phyloP scores from a whole-genome alignment of 2,888 invertebrate genomes.

The Caenorhabditis wallacei region DNA sequence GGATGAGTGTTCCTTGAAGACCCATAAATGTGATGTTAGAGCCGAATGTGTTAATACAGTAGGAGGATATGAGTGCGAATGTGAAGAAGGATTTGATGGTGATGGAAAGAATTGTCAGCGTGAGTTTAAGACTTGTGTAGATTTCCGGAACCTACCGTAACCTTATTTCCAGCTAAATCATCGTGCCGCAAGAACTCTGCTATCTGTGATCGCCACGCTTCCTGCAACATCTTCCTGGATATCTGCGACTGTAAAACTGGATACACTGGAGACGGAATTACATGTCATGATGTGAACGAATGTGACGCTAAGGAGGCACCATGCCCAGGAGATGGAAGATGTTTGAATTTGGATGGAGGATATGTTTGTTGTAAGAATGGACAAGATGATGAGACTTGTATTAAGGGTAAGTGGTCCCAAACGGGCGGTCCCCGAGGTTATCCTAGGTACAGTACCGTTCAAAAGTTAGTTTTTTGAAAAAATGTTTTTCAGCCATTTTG shows the following conservation, averaged over 20 bases:
- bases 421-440: too few species aligned
- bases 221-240: constrained; percentile 74
- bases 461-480: too few species aligned
- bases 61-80: constrained; percentile 77
- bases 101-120: constrained; percentile 78
- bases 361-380: constrained; percentile 83
- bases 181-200: constrained; percentile 76
- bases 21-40: constrained; percentile 66
- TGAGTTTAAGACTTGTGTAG: constrained; percentile 63
- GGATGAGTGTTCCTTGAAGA: constrained; percentile 72
- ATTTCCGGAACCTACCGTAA: too few species aligned
- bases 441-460: not conserved
- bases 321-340: constrained; percentile 73
- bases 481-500: too few species aligned
- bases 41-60: constrained; percentile 78
- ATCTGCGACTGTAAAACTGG: constrained; percentile 79
- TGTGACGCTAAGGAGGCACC: constrained; percentile 75
- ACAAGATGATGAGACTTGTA: constrained; percentile 81
- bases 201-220: constrained; percentile 81
- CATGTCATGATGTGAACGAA: constrained; percentile 81
- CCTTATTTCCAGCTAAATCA: constrained; percentile 75
- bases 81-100: constrained; percentile 78
- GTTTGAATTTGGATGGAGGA: constrained; percentile 82
- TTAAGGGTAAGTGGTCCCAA: constrained; percentile 62
- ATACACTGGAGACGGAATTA: constrained; percentile 80